Evolutionary conservation across 2,888 invertebrate genomes (phyloP).

Genomic region (Euphydryas editha): DNA sequence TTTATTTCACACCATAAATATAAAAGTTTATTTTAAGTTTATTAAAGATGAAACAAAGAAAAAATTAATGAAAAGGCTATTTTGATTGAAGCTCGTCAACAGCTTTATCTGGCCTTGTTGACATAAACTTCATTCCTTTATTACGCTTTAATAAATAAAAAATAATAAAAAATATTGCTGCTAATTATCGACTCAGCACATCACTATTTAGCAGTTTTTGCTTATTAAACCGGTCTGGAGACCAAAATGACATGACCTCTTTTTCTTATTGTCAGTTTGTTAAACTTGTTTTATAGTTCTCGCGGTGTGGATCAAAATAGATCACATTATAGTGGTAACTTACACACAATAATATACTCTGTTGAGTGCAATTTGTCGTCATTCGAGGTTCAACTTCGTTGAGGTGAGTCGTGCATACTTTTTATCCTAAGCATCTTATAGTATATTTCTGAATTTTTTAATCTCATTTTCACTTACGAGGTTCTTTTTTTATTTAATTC

Average conservation of each 20-base stretch:
- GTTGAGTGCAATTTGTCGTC: conserved; percentile 22
- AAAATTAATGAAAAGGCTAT: too few relatives aligned
- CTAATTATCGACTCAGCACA: conserved; percentile 16
- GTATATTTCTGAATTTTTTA: neutral
- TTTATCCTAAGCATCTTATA: neutral
- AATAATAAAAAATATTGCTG: neutral
- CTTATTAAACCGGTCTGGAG: conserved; percentile 41
- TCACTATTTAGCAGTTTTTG: conserved; percentile 31
- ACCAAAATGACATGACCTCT: conserved; percentile 36
- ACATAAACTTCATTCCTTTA: neutral
- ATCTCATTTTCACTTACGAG: neutral
- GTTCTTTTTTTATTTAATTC: too few relatives aligned
- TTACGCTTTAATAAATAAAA: conserved; percentile 1
- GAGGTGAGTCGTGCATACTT: conserved; percentile 55
- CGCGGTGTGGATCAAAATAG: conserved; percentile 35
- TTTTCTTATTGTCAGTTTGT: conserved; percentile 16
- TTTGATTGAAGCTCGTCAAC: too few relatives aligned
- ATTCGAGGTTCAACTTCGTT: conserved; percentile 47
- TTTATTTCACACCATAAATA: too few relatives aligned
- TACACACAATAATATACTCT: conserved; percentile 36
- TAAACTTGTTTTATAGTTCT: conserved; percentile 25
- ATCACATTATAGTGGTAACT: conserved; percentile 36
- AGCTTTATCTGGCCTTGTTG: neutral
- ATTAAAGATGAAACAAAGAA: too few relatives aligned
- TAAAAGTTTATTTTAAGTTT: too few relatives aligned